These are phyloP conservation scores for Lasaia peninsularis DNA, from an alignment of 1,140 invertebrate species.

Conservation along the genomic window DNA sequence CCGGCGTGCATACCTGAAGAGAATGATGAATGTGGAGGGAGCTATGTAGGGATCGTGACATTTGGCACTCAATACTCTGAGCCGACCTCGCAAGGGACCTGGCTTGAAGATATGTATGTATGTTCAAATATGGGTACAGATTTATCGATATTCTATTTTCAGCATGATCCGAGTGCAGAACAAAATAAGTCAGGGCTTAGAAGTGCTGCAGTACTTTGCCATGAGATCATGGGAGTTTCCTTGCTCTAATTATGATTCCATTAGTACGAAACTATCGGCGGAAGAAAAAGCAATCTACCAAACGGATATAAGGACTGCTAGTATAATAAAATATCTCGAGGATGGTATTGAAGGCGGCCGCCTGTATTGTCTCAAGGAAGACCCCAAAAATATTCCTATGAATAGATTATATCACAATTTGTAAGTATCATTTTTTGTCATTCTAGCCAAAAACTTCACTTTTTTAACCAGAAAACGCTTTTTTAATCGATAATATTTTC, in stretches of 20 bases:
- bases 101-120: too few relatives aligned
- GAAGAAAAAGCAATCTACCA: conserved; percentile 80
- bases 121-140: too few relatives aligned
- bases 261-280: conserved; percentile 77
- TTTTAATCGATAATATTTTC: too few relatives aligned
- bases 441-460: too few relatives aligned
- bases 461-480: too few relatives aligned
- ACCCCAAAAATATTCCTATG: conserved; percentile 37
- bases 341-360: conserved; percentile 52
- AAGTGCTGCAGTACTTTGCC: conserved; percentile 85
- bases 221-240: conserved; percentile 83
- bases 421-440: too few relatives aligned
- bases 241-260: conserved; percentile 62
- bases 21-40: too few relatives aligned
- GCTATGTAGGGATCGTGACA: too few relatives aligned
- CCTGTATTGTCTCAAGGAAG: conserved; percentile 55
- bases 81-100: too few relatives aligned
- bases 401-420: conserved; percentile 55
- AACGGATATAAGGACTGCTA: conserved; percentile 69
- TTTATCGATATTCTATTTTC: too few relatives aligned
- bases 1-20: too few relatives aligned
- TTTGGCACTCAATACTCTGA: too few relatives aligned
- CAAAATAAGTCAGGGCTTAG: conserved; percentile 71
- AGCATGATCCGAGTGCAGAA: conserved; percentile 78
- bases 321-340: conserved; percentile 52